Percentiles rank a stretch among this genome's conserved stretches.
Conservation (phyloP, 2,888 invertebrate genomes). For the Halocaridina rubra region DNA sequence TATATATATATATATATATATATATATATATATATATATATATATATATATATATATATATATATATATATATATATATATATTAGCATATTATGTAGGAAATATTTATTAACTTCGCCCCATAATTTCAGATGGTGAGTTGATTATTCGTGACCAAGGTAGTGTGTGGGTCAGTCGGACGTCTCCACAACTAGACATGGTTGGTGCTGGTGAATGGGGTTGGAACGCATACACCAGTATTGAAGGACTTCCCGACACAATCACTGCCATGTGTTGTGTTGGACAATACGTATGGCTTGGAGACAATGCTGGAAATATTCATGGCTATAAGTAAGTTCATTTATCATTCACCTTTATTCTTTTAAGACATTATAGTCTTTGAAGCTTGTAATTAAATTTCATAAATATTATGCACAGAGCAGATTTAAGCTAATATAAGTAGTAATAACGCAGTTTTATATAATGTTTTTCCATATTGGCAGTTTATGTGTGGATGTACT, state of each 20-base stretch:
- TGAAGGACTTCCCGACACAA: conserved; percentile 64
- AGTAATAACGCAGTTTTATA: no score
- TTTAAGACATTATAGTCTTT: background rate
- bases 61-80: no score
- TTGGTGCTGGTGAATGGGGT: conserved; percentile 55
- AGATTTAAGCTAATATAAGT: no score
- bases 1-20: no score
- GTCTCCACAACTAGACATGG: conserved; percentile 62
- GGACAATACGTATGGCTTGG: conserved; percentile 88
- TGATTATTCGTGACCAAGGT: conserved; percentile 41
- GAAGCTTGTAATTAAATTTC: no score
- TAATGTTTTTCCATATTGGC: no score
- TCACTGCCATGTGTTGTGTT: conserved; percentile 79
- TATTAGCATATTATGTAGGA: no score
- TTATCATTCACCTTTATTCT: background rate
- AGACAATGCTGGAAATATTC: conserved; percentile 85
- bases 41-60: no score
- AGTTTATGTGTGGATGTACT: no score
- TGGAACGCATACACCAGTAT: conserved; percentile 59
- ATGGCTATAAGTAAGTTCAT: conserved; percentile 77
- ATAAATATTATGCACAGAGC: no score
- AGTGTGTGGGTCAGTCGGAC: conserved; percentile 63
- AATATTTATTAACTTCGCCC: no score
- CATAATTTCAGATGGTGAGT: conserved; percentile 20
- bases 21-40: no score